Conservation (phyloP, 2,797 vertebrate species). For the Apodemus agrarius region DNA sequence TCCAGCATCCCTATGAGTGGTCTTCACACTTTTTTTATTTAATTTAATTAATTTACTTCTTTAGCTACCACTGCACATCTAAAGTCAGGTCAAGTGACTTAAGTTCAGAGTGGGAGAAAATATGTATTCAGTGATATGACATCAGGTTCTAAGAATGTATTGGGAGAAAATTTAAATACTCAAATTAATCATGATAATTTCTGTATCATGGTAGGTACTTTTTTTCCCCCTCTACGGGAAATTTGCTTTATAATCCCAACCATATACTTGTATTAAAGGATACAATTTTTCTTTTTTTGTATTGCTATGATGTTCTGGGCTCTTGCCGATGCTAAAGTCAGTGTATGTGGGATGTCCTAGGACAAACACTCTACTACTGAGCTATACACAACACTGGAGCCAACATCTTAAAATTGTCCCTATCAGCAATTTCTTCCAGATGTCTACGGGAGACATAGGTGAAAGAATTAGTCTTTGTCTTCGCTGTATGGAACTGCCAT, state of each 20-base stretch:
- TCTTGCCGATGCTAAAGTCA: not conserved
- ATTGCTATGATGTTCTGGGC: no score
- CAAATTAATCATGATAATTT: not conserved
- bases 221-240: not conserved
- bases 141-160: not conserved
- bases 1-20: not conserved
- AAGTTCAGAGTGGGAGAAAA: constrained; percentile 20
- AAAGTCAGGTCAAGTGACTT: constrained; percentile 2
- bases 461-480: not conserved
- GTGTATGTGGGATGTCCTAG: not conserved
- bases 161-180: not conserved
- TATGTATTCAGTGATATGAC: not conserved
- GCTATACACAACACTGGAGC: not conserved
- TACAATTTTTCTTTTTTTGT: not conserved
- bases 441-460: not conserved
- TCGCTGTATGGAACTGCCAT: not conserved
- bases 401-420: not conserved
- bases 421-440: not conserved
- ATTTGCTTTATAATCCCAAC: not conserved
- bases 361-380: not conserved
- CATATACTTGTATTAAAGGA: not conserved
- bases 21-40: not conserved
- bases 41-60: not conserved
- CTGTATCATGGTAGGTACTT: not conserved
- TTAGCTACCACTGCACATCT: not conserved